A percentile compares a stretch with the other conserved stretches of the same genome.
phyloP scores from a whole-genome alignment of 2,113 vertebrate genomes.

The Lampris incognitus region DNA sequence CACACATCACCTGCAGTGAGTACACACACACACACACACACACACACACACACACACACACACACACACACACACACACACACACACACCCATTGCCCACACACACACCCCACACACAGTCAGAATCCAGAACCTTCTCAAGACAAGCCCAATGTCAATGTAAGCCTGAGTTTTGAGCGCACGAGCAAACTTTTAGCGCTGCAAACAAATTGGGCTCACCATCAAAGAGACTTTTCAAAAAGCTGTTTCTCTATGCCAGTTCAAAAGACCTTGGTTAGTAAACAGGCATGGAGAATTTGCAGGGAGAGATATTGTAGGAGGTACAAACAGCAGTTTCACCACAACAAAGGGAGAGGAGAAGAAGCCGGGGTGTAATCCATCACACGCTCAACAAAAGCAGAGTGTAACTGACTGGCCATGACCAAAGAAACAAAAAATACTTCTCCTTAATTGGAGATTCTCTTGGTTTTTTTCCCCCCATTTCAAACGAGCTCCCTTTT shows the following conservation, averaged over 20 bases:
- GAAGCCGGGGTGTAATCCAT: slow-evolving; percentile 75
- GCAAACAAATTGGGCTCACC: slow-evolving; percentile 77
- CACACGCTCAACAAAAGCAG: slow-evolving; percentile 76
- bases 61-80: slow-evolving; percentile 6
- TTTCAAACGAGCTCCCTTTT: slow-evolving; percentile 54
- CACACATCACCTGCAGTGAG: no score
- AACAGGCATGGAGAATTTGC: slow-evolving; percentile 75
- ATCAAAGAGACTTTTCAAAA: slow-evolving; percentile 79
- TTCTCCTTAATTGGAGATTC: slow-evolving; percentile 77
- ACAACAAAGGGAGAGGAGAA: slow-evolving; percentile 75
- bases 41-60: slow-evolving; percentile 6
- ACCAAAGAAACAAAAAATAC: slow-evolving; percentile 73
- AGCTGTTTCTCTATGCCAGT: slow-evolving; percentile 71
- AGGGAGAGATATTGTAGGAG: slow-evolving; percentile 71
- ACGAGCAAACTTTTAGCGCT: slow-evolving; percentile 70
- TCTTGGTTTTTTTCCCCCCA: slow-evolving; percentile 58
- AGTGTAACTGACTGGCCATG: slow-evolving; percentile 79
- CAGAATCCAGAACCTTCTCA: slow-evolving; percentile 39
- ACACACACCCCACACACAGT: slow-evolving; percentile 8
- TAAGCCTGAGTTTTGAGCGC: slow-evolving; percentile 53
- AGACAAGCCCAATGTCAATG: slow-evolving; percentile 47
- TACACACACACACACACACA: not conserved
- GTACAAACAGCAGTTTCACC: slow-evolving; percentile 72
- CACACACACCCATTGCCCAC: not conserved
- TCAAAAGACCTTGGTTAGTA: slow-evolving; percentile 70